phyloP scores from a whole-genome alignment of 2,113 vertebrate genomes.

The Lagopus leucura region DNA sequence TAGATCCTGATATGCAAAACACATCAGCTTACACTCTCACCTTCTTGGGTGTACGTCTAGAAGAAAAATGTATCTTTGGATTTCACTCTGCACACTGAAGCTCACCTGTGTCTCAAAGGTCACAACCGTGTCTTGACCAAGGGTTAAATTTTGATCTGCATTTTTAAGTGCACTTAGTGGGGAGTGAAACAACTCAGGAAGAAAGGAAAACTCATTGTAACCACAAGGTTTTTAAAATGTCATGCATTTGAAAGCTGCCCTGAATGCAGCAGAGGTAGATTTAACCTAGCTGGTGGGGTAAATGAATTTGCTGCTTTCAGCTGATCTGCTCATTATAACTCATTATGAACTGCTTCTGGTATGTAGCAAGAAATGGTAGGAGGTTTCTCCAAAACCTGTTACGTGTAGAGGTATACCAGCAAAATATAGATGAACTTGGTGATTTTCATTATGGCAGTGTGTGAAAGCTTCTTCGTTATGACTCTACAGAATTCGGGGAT shows the following conservation, averaged over 20 bases:
- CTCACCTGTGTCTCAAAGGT: background rate
- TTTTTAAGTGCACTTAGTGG: background rate
- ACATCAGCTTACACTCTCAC: background rate
- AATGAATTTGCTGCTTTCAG: background rate
- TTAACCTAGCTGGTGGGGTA: background rate
- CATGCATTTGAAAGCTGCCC: background rate
- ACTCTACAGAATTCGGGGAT: background rate
- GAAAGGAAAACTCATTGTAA: background rate
- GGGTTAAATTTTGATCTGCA: slow-evolving; percentile 17
- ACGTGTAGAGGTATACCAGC: background rate
- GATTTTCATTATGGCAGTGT: background rate
- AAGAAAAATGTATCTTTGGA: background rate
- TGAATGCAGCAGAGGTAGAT: background rate
- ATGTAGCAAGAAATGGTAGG: background rate
- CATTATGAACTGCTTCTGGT: background rate
- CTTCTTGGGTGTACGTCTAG: background rate
- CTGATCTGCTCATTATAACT: background rate
- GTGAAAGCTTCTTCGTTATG: background rate
- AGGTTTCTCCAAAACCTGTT: background rate
- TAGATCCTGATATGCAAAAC: background rate
- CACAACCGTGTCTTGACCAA: background rate
- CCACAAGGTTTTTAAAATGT: background rate
- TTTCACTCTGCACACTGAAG: background rate
- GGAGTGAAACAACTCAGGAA: background rate
- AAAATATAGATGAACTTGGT: background rate